Conservation (phyloP, 2,888 invertebrate species). For the Caenorhabditis sulstoni region DNA sequence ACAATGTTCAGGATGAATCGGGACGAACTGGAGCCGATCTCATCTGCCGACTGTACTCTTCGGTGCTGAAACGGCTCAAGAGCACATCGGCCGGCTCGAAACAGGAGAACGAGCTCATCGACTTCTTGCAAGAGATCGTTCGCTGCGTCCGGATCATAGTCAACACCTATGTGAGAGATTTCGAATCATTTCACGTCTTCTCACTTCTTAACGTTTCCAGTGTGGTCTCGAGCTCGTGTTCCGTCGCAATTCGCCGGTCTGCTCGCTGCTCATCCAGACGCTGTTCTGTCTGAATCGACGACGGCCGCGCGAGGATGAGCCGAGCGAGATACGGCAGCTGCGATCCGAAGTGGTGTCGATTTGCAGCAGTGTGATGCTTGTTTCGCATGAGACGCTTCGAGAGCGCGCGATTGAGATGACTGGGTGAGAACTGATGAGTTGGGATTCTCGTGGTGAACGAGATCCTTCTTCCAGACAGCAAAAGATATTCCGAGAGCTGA, state of each 20-base stretch:
- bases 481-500: constrained; percentile 62
- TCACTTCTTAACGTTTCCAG: constrained; percentile 38
- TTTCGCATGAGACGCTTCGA: constrained; percentile 43
- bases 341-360: constrained; percentile 44
- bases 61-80: constrained; percentile 22
- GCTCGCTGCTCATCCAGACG: constrained; percentile 59
- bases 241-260: constrained; percentile 47
- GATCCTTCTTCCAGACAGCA: constrained; percentile 62
- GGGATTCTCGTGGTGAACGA: too few relatives aligned
- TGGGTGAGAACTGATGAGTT: constrained; percentile 57
- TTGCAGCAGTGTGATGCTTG: constrained; percentile 52
- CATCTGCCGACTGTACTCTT: constrained; percentile 38
- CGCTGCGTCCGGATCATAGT: constrained; percentile 62
- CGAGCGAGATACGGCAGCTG: constrained; percentile 45
- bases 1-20: constrained; percentile 20
- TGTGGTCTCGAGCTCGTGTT: constrained; percentile 56
- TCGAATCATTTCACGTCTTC: too few relatives aligned
- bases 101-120: constrained; percentile 45
- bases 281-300: constrained; percentile 57
- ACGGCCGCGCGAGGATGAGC: constrained; percentile 32
- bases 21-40: constrained; percentile 52
- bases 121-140: constrained; percentile 62
- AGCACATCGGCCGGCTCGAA: constrained; percentile 38
- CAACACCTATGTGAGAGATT: constrained; percentile 69
- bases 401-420: constrained; percentile 55